Evolutionary conservation across 2,797 vertebrate genomes (phyloP).

Genomic region (Glossophaga mutica): DNA sequence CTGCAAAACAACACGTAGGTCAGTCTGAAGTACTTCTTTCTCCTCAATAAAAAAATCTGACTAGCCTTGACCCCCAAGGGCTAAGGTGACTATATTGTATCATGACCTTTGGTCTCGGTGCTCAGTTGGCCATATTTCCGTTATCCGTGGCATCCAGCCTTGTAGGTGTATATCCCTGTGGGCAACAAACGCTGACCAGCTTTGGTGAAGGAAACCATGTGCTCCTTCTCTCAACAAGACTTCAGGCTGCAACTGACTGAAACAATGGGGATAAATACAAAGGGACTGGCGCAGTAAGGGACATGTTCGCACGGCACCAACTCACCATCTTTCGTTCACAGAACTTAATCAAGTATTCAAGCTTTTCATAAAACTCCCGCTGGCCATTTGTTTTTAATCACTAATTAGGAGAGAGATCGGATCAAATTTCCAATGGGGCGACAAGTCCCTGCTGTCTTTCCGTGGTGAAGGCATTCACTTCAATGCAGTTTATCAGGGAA

Average conservation of each 20-base stretch:
- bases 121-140: background rate
- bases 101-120: background rate
- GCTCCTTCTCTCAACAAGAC: background rate
- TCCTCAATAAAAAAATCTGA: background rate
- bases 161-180: background rate
- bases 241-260: background rate
- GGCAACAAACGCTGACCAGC: background rate
- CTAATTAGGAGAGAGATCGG: conserved; percentile 33
- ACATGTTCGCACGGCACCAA: no score
- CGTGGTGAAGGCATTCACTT: background rate
- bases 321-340: background rate
- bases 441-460: background rate
- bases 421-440: conserved; percentile 14
- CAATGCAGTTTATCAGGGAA: background rate
- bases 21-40: background rate
- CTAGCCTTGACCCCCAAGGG: background rate
- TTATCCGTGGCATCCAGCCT: background rate
- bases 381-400: conserved; percentile 51
- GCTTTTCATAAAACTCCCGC: background rate
- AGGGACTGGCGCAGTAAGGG: background rate
- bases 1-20: background rate
- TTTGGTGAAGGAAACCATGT: background rate
- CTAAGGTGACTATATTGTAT: background rate
- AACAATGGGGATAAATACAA: background rate
- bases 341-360: background rate